Conservation (phyloP, 2,113 vertebrate species). For the Dermatemys mawii region DNA sequence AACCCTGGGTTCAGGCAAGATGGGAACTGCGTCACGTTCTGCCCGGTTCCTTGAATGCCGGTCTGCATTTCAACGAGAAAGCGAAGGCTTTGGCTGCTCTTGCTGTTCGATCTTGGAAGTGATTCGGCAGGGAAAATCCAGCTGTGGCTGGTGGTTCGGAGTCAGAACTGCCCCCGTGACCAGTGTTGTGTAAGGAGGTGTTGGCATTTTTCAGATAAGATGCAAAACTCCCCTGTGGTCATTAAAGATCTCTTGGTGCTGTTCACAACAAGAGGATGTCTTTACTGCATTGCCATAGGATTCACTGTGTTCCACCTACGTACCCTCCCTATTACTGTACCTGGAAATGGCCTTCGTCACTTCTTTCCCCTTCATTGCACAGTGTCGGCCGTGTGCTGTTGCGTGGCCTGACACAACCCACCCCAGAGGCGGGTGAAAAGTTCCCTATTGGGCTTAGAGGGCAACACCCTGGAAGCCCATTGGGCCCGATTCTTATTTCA, state of each 20-base stretch:
- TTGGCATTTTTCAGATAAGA: neutral
- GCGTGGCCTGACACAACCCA: neutral
- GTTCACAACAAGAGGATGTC: no score
- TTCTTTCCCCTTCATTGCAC: neutral
- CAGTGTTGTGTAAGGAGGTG: neutral
- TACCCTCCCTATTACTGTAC: neutral
- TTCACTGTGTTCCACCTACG: neutral
- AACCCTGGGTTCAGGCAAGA: neutral
- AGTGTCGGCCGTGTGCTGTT: neutral
- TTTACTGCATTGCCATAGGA: neutral
- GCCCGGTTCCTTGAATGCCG: neutral
- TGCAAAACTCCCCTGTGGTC: neutral
- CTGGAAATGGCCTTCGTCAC: neutral
- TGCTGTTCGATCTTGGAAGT: neutral
- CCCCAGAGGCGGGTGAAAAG: neutral
- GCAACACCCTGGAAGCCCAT: neutral
- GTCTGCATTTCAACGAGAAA: neutral
- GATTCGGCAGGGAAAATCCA: neutral
- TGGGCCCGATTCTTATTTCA: neutral
- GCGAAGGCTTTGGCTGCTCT: neutral
- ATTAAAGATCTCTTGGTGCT: neutral
- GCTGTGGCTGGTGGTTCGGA: neutral
- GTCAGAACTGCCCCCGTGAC: neutral
- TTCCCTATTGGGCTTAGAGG: neutral
- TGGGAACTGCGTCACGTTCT: neutral